Percentiles rank a stretch among this genome's conserved stretches.
These are phyloP conservation scores for Uropetala carovei DNA, from an alignment of 2,888 invertebrate genomes.

Conservation along the genomic window DNA sequence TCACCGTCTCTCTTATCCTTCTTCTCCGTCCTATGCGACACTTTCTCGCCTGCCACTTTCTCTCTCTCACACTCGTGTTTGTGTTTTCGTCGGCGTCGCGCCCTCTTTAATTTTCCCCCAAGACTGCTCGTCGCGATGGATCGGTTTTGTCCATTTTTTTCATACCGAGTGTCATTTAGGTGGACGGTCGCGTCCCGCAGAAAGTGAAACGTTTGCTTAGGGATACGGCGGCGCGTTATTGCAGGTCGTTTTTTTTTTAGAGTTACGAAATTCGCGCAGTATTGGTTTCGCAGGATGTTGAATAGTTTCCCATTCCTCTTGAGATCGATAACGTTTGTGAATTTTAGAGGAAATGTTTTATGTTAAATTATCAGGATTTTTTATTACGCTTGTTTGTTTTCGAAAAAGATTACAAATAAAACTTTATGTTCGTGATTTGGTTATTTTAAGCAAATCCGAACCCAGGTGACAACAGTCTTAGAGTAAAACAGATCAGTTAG, in stretches of 20 bases:
- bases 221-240: neutral
- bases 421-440: too few relatives aligned
- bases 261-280: neutral
- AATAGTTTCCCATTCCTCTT: neutral
- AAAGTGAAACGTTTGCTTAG: slow-evolving; percentile 16
- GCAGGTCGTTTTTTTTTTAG: neutral
- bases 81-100: neutral
- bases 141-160: neutral
- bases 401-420: too few relatives aligned
- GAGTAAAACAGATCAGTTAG: too few relatives aligned
- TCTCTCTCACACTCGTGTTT: neutral
- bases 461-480: too few relatives aligned
- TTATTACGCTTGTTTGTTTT: too few relatives aligned
- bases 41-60: neutral
- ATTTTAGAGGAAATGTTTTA: too few relatives aligned
- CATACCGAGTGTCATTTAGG: neutral
- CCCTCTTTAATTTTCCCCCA: too few relatives aligned
- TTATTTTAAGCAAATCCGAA: too few relatives aligned
- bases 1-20: neutral
- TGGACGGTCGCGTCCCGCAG: neutral
- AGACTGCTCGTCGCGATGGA: neutral
- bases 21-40: neutral
- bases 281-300: neutral
- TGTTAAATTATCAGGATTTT: too few relatives aligned
- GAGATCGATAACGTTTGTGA: too few relatives aligned